Conservation (phyloP, 2,797 vertebrate genomes). For the Ispidina lecontei region DNA sequence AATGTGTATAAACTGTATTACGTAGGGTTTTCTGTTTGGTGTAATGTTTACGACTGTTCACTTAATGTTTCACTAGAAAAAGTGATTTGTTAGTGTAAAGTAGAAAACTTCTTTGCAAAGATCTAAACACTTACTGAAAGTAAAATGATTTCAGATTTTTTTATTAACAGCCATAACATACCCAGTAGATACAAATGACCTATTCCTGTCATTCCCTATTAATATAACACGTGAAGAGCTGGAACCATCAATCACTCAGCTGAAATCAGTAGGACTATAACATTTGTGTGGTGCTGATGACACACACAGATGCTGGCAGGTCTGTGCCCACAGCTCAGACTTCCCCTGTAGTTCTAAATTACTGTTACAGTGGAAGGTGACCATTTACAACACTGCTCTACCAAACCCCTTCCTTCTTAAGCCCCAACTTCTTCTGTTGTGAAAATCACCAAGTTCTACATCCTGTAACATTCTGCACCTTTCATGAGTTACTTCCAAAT, state of each 20-base stretch:
- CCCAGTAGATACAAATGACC: background rate
- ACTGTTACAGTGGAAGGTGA: background rate
- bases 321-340: background rate
- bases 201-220: background rate
- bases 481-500: background rate
- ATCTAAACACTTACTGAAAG: conserved; percentile 23
- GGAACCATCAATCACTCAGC: background rate
- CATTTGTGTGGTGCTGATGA: background rate
- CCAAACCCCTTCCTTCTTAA: conserved; percentile 1
- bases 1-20: conserved; percentile 79
- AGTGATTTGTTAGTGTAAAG: conserved; percentile 72
- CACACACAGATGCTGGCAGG: background rate
- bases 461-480: background rate
- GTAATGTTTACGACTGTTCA: conserved; percentile 75
- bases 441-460: background rate
- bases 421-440: background rate
- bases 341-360: background rate
- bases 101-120: conserved; percentile 35
- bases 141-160: conserved; percentile 43
- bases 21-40: conserved; percentile 62
- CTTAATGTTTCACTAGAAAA: conserved; percentile 73
- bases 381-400: background rate
- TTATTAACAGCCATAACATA: conserved; percentile 39
- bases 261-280: background rate
- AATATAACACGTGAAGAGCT: background rate